phyloP scores from a whole-genome alignment of 1,140 invertebrate species.

The Hypsibius dujardini region DNA sequence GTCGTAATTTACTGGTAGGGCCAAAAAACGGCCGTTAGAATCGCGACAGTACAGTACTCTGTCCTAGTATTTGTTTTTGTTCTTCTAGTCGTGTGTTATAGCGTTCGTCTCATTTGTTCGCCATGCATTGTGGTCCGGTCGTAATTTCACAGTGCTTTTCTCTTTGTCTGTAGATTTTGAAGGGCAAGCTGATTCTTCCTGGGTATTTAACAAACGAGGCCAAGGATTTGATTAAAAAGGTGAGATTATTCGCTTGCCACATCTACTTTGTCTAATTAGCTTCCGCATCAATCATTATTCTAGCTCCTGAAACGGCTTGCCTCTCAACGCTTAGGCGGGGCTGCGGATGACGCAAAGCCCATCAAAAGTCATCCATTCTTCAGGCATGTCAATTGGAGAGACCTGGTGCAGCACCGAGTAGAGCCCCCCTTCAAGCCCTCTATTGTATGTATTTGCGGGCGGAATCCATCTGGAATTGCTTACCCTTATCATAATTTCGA shows the following conservation, averaged over 20 bases:
- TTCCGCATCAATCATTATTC: too few species aligned
- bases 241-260: too few species aligned
- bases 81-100: too few species aligned
- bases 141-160: constrained; percentile 12
- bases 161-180: constrained; percentile 52
- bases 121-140: constrained; percentile 16
- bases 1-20: too few species aligned
- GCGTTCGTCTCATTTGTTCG: too few species aligned
- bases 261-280: too few species aligned
- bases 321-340: constrained; percentile 54
- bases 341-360: constrained; percentile 60
- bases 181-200: constrained; percentile 78
- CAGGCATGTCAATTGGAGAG: constrained; percentile 78
- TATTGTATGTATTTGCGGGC: constrained; percentile 52
- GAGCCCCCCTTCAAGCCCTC: constrained; percentile 81
- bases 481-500: too few species aligned
- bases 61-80: too few species aligned
- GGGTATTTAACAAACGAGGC: constrained; percentile 87
- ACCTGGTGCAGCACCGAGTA: constrained; percentile 61
- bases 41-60: too few species aligned
- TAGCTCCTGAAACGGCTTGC: constrained; percentile 48
- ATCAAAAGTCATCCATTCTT: constrained; percentile 80
- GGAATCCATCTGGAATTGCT: too few species aligned
- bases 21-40: too few species aligned
- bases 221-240: constrained; percentile 66